Conservation (phyloP, 2,113 vertebrate genomes). For the Todiramphus saurophagus region DNA sequence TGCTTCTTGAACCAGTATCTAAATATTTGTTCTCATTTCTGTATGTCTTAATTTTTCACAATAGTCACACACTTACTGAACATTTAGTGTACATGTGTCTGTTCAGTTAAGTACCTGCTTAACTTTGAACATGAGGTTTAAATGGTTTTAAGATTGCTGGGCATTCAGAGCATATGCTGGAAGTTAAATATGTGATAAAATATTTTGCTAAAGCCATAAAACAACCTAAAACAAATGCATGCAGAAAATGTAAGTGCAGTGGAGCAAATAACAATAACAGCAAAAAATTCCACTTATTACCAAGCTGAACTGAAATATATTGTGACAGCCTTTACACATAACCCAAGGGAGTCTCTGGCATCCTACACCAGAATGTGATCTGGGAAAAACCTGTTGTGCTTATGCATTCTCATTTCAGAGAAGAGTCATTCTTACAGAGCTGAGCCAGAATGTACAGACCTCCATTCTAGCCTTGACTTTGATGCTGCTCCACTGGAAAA, state of each 20-base stretch:
- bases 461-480: not conserved
- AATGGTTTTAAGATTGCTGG: not conserved
- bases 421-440: not conserved
- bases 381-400: not conserved
- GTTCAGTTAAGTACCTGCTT: not conserved
- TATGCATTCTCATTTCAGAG: not conserved
- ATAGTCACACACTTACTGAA: not conserved
- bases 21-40: not conserved
- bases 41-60: not conserved
- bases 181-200: not conserved
- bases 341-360: not conserved
- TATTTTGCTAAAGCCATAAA: not conserved
- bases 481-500: not conserved
- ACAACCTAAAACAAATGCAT: not conserved
- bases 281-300: not conserved
- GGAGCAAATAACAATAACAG: not conserved
- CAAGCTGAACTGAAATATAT: not conserved
- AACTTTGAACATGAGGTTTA: not conserved
- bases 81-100: not conserved
- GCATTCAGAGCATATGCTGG: not conserved
- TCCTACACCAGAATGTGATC: not conserved
- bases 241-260: not conserved
- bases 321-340: not conserved
- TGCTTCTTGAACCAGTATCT: not conserved
- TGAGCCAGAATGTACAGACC: not conserved